Conservation (phyloP, 2,888 invertebrate species). For the Ectropis crepuscularia region DNA sequence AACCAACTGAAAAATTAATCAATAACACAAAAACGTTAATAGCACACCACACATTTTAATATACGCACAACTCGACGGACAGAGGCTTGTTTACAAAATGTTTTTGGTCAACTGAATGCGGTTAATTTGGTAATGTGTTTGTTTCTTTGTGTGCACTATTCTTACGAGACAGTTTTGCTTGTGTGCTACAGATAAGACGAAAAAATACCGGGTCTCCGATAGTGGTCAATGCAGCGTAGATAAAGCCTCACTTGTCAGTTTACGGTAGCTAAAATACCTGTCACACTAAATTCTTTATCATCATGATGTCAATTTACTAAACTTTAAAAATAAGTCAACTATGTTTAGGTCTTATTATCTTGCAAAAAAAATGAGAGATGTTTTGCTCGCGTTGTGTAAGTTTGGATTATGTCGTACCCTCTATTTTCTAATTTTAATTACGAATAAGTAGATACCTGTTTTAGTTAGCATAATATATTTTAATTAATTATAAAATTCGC, state of each 20-base stretch:
- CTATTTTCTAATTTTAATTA: no score
- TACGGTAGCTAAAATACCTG: constrained; percentile 78
- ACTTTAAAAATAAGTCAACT: neutral
- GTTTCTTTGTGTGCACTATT: constrained; percentile 71
- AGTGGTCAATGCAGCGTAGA: constrained; percentile 72
- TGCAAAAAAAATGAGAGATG: no score
- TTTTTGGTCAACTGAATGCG: constrained; percentile 78
- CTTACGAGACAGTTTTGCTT: constrained; percentile 59
- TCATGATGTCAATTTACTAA: neutral
- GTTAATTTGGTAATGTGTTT: constrained; percentile 83
- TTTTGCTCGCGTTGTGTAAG: no score
- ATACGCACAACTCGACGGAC: constrained; percentile 69
- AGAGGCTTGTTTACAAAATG: constrained; percentile 80
- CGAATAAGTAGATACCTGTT: no score
- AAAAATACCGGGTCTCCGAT: constrained; percentile 78
- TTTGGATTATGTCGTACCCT: no score
- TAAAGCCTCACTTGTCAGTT: constrained; percentile 65
- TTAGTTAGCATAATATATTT: no score
- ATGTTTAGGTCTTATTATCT: neutral
- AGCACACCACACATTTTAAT: constrained; percentile 51
- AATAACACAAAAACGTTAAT: constrained; percentile 42
- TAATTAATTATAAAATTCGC: no score
- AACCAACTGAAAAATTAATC: constrained; percentile 20
- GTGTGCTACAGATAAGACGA: constrained; percentile 77
- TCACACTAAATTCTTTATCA: constrained; percentile 52